Evolutionary conservation across 35 echinoderm and acorn worm genomes (phyloP).

Genomic region (Nesometra sesokonis): DNA sequence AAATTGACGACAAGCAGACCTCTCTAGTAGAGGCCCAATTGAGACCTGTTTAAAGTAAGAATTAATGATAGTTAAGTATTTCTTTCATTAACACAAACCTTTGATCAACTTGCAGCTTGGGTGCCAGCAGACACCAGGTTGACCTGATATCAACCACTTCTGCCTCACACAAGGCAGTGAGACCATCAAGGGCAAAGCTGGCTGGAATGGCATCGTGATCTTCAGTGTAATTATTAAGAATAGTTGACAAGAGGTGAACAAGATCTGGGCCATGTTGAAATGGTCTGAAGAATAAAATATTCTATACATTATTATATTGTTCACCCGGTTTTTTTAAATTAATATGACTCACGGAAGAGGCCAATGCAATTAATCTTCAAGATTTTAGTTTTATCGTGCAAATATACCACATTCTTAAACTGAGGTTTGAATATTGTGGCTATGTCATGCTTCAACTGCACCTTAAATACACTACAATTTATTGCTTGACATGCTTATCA

Average conservation of each 20-base stretch:
- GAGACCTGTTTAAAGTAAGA: not conserved
- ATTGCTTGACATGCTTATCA: too few relatives aligned
- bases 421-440: too few relatives aligned
- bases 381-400: too few relatives aligned
- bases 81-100: not conserved
- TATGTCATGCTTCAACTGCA: too few relatives aligned
- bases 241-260: constrained; percentile 48
- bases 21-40: not conserved
- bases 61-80: too few relatives aligned
- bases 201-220: constrained; percentile 38
- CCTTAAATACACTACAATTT: too few relatives aligned
- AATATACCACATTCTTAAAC: too few relatives aligned
- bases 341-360: too few relatives aligned
- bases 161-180: constrained; percentile 31
- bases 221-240: constrained; percentile 46
- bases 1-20: too few relatives aligned
- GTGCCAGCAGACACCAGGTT: constrained; percentile 46
- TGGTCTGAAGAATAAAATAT: constrained; percentile 11
- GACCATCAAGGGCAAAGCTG: constrained; percentile 43
- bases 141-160: constrained; percentile 67
- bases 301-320: too few relatives aligned
- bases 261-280: constrained; percentile 64
- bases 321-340: too few relatives aligned
- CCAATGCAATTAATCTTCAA: too few relatives aligned
- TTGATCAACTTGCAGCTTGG: constrained; percentile 32